A percentile compares a stretch with the other conserved stretches of the same genome.
Evolutionary conservation across 2,888 invertebrate genomes (phyloP).

Genomic region (Phaonia tiefii): DNA sequence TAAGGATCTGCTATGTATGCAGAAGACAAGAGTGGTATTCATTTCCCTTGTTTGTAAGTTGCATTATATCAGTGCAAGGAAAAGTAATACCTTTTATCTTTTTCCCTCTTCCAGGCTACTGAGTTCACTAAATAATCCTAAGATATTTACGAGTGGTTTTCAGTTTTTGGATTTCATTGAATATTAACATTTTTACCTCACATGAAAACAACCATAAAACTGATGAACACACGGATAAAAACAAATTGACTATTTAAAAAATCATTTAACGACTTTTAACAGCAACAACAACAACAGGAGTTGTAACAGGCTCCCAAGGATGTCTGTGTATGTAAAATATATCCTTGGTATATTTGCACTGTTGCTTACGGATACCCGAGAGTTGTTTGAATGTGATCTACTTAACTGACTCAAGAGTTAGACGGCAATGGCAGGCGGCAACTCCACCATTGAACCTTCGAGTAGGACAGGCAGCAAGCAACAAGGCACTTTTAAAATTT

Average conservation of each 20-base stretch:
- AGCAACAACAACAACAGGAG: constrained; percentile 41
- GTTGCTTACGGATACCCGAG: too few relatives aligned
- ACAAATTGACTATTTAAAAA: constrained; percentile 64
- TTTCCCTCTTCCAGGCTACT: too few relatives aligned
- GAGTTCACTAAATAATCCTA: too few relatives aligned
- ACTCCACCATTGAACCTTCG: background rate
- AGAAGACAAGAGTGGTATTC: too few relatives aligned
- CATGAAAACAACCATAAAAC: constrained; percentile 50
- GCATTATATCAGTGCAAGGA: too few relatives aligned
- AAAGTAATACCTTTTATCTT: too few relatives aligned
- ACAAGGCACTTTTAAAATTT: constrained; percentile 38
- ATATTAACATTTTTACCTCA: constrained; percentile 27
- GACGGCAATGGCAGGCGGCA: constrained; percentile 38
- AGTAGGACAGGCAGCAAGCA: background rate
- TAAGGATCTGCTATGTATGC: too few relatives aligned
- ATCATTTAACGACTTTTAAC: constrained; percentile 58
- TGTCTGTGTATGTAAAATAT: too few relatives aligned
- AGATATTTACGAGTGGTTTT: constrained; percentile 47
- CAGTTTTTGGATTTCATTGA: too few relatives aligned
- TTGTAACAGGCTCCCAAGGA: too few relatives aligned
- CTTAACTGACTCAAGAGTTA: constrained; percentile 57
- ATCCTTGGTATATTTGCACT: constrained; percentile 8
- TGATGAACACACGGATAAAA: constrained; percentile 59
- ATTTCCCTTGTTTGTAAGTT: too few relatives aligned
- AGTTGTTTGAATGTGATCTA: constrained; percentile 62